phyloP scores from a whole-genome alignment of 2,888 invertebrate species.

The Pecten maximus region DNA sequence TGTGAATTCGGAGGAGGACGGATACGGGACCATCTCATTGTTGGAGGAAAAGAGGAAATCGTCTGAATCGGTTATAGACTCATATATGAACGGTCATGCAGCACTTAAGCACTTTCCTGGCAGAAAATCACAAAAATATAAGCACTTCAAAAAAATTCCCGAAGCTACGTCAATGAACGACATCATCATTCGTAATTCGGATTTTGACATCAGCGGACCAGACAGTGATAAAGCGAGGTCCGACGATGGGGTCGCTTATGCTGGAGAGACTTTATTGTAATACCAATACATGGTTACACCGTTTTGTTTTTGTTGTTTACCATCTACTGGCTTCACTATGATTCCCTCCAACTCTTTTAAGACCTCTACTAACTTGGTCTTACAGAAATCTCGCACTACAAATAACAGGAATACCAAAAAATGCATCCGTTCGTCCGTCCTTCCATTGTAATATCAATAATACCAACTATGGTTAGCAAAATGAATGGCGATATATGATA shows the following conservation, averaged over 20 bases:
- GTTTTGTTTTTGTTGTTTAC: background rate
- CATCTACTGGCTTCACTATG: background rate
- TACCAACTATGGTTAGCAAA: background rate
- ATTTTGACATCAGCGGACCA: slow-evolving; percentile 61
- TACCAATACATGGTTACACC: too few relatives aligned
- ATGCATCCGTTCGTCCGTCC: background rate
- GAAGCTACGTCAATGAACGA: slow-evolving; percentile 71
- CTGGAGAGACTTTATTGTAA: slow-evolving; percentile 57
- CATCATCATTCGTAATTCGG: slow-evolving; percentile 63
- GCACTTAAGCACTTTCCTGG: slow-evolving; percentile 52
- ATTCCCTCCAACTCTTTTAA: background rate
- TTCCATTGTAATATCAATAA: background rate
- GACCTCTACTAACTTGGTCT: background rate
- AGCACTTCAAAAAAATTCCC: slow-evolving; percentile 49
- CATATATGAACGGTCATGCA: slow-evolving; percentile 68
- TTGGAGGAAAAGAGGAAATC: slow-evolving; percentile 60
- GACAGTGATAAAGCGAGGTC: slow-evolving; percentile 70
- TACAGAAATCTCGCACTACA: background rate
- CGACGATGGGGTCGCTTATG: slow-evolving; percentile 74
- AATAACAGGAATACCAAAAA: background rate
- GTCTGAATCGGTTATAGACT: slow-evolving; percentile 64
- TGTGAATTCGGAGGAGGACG: slow-evolving; percentile 56
- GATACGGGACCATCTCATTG: slow-evolving; percentile 17
- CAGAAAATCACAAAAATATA: slow-evolving; percentile 47
- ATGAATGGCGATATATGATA: too few relatives aligned